Evolutionary conservation across 2,888 invertebrate genomes (phyloP), one percentile per base, ranked within the genome.

Genomic region (Syrista parreyssii): DNA sequence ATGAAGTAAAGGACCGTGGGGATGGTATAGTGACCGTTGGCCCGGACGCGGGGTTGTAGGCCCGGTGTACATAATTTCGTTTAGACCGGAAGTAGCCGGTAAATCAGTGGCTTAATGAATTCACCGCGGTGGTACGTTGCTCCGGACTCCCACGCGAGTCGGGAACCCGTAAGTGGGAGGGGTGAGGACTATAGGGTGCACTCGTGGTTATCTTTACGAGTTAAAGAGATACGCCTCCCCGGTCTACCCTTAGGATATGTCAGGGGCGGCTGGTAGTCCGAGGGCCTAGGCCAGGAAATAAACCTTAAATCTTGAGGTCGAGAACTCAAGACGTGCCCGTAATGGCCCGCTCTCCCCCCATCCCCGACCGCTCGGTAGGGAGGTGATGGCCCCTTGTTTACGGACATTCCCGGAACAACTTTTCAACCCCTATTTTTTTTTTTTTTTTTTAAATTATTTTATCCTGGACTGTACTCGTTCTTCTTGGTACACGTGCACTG

Each of bases 61-160:
- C 40, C 40, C 23, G 4, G 36, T 40, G 31, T 69, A 69, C 78
- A 84, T 86, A 87, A 88, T 88, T 89, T 88, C 86, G 88, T 88
- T 86, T 85, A 86, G 84, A 87, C 87, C 89, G 90, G 89, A 90
- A 89, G 86, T 84, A 84, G 86, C 83, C 89, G 85, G 89, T 90
- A 90, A 90, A 90, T 90, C 89, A 89, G 87, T 80, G 84, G 84
- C 86, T 86, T 88, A 89, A 90, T 89, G 90, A 90, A 89, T 88
- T 90, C 89, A 87, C 84, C 85, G 76, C 76, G 80, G 73, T 75
- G 79, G 80, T 79, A 76, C 79, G 71, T 78, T 79, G 80, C 74
- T 74, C 80, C 32, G 72, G 81, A n/a, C 68, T 76, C 77, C 80
- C 79, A 81, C 81, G 80, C 83, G 83, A 82, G 81, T 75, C 79